Base-by-base conservation (phyloP, 2,113 vertebrate species). In the Argyrosomus japonicus region DNA sequence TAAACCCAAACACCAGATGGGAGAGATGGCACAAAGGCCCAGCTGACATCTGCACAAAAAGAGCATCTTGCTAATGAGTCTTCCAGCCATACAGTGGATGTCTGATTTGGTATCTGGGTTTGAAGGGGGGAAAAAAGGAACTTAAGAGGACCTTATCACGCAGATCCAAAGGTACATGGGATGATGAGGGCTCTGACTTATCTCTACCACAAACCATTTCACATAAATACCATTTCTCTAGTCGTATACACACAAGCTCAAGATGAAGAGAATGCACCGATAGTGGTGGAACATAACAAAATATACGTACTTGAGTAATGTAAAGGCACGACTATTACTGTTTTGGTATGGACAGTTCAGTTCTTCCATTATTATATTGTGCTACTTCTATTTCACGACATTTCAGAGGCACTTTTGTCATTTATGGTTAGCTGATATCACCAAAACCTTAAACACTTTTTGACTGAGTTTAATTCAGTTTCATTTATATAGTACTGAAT, bases 1-100 rank as follows among this genome's bases (percentile, higher is more conserved):
- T 75, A 83, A 95, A 94, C 89, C 92, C 90, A 94, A 95, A 95
- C 92, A 95, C 40, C 79, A 91, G 71, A 88, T 85, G 65, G 78
- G 23, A 77, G 43, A 60, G 80, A 89, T 43, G 61, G 61, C 63
- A 84, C 82, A 67, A 82, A 88, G 82, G 80, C 60, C 64, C 64
- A 72, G 67, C 77, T 77, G 79, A 85, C 75, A 85, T 69, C 60
- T 58, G 51, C 76, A 90, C 89, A 82, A 85, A 90, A 91, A 45
- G 25, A 48, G 6, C 36, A n/a, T 83, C 53, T 51, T 48, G 56
- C 68, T 87, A 81, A 88, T 80, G 79, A 87, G 60, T 79, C 65
- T 13, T n/a, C 25, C 25, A 83, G 75, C 32, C 43, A 54, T 48
- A 58, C 23, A 83, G 48, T 54, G 23, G 29, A 57, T 36, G 53